These are phyloP conservation scores for Vimba vimba DNA, from an alignment of 2,113 vertebrate genomes.

Conservation along the genomic window DNA sequence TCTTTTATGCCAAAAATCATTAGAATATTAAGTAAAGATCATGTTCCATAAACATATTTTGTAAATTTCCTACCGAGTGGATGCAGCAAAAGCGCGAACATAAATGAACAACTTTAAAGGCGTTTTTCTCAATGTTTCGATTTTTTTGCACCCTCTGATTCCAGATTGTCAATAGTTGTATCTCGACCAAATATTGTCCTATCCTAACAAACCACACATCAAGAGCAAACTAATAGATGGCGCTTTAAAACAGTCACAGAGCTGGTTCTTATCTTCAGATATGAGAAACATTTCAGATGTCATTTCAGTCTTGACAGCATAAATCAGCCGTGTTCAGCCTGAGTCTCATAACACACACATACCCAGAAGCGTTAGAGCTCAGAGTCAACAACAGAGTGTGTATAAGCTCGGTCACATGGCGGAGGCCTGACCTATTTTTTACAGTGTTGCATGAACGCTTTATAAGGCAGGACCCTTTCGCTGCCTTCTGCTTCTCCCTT, in stretches of 20 bases:
- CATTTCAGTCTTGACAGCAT: not conserved
- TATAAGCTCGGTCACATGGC: conserved; percentile 20
- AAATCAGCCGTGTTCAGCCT: not conserved
- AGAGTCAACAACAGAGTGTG: conserved; percentile 12
- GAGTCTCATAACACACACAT: not conserved
- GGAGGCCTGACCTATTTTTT: conserved; percentile 50
- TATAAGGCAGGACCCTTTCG: not conserved
- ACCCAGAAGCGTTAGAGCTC: not conserved
- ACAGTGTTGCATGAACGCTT: not conserved
- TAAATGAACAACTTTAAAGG: no score
- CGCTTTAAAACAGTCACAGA: not conserved
- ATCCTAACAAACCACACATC: no score
- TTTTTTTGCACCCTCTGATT: no score
- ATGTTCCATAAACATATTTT: no score
- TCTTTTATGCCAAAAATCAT: no score
- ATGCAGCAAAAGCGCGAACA: no score
- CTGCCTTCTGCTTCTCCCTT: not conserved
- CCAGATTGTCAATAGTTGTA: no score
- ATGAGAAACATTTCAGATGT: not conserved
- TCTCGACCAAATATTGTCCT: no score
- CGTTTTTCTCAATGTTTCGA: no score
- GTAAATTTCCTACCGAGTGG: no score
- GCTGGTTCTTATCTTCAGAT: not conserved
- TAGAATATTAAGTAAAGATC: no score
- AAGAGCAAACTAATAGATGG: not conserved